These are phyloP conservation scores for Dipodomys spectabilis DNA, from an alignment of 2,113 vertebrate species.

Conservation along the genomic window DNA sequence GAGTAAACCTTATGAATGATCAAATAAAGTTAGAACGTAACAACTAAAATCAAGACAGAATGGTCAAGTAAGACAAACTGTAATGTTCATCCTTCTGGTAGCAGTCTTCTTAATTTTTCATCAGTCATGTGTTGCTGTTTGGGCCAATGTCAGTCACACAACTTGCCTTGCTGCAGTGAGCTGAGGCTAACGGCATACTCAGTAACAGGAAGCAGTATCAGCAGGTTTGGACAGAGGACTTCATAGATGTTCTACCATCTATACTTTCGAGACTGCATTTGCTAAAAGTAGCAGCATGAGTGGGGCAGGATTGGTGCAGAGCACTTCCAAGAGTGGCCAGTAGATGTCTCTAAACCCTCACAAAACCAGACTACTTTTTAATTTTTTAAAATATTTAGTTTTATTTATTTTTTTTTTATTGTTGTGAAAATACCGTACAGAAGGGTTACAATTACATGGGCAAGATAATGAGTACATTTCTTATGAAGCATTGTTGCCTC, in stretches of 20 bases:
- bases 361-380: neutral
- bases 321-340: neutral
- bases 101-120: neutral
- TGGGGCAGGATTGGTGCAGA: neutral
- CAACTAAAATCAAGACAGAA: neutral
- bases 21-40: neutral
- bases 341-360: neutral
- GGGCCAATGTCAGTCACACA: neutral
- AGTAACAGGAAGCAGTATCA: neutral
- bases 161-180: neutral
- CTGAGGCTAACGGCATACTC: neutral
- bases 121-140: neutral
- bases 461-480: too few species aligned
- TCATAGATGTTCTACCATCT: neutral
- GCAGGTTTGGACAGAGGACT: neutral
- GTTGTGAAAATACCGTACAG: too few species aligned
- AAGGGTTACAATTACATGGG: too few species aligned
- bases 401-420: too few species aligned
- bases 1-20: neutral
- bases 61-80: neutral
- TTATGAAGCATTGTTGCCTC: too few species aligned
- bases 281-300: neutral
- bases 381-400: too few species aligned
- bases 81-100: neutral
- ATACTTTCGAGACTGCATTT: neutral